Evolutionary conservation across 2,113 vertebrate genomes (phyloP).

Genomic region (Nannospalax galili): DNA sequence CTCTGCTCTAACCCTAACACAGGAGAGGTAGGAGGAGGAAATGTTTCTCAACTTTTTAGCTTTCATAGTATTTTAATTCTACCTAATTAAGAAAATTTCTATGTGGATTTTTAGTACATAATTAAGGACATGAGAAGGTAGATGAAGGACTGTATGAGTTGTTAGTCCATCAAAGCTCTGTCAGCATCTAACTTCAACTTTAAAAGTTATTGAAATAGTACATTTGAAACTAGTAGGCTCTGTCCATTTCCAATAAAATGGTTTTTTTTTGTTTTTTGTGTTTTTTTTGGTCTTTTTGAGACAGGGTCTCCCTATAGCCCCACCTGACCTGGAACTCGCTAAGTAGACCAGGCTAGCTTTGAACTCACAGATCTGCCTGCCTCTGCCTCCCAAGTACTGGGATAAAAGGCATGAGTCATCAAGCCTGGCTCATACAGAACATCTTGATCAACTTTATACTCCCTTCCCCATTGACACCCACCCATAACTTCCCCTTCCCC

Average conservation of each 20-base stretch:
- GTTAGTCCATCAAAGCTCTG: background rate
- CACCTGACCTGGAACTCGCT: too few relatives aligned
- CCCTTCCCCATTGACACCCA: too few relatives aligned
- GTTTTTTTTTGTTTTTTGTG: too few relatives aligned
- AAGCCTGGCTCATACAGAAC: too few relatives aligned
- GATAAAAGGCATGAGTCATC: too few relatives aligned
- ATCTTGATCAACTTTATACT: too few relatives aligned
- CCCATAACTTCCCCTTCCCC: too few relatives aligned
- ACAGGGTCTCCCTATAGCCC: too few relatives aligned
- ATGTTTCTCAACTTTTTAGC: background rate
- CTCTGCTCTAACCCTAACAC: slow-evolving; percentile 98
- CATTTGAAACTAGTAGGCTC: background rate
- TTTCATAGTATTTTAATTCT: background rate
- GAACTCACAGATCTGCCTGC: too few relatives aligned
- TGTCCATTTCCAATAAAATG: background rate
- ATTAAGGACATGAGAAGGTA: background rate
- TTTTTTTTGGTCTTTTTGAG: too few relatives aligned
- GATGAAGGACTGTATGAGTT: background rate
- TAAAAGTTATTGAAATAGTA: slow-evolving; percentile 11
- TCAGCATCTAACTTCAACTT: slow-evolving; percentile 10
- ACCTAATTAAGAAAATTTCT: background rate
- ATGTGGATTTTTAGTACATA: background rate
- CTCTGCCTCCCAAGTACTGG: too few relatives aligned
- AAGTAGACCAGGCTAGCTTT: too few relatives aligned
- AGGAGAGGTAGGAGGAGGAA: slow-evolving; percentile 89